Evolutionary conservation across 2,113 vertebrate genomes (phyloP).

Genomic region (Laterallus jamaicensis): DNA sequence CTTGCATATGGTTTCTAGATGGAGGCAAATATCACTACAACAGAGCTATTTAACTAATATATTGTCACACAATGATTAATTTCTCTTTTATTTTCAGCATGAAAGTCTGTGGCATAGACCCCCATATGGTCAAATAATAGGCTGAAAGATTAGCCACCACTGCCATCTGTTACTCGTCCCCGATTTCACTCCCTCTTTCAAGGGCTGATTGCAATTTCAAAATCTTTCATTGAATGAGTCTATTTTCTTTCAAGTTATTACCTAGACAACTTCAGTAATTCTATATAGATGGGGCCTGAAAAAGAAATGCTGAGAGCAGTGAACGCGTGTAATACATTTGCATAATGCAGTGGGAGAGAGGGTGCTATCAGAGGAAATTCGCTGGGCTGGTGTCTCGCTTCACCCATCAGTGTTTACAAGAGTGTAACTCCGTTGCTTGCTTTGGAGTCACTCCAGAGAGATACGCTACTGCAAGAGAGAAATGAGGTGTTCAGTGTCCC

Average conservation of each 20-base stretch:
- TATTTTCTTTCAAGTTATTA: slow-evolving; percentile 62
- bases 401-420: neutral
- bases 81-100: slow-evolving; percentile 40
- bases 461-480: neutral
- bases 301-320: slow-evolving; percentile 41
- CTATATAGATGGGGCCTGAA: slow-evolving; percentile 34
- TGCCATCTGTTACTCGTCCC: slow-evolving; percentile 58
- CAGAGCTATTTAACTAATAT: slow-evolving; percentile 23
- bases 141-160: slow-evolving; percentile 42
- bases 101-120: slow-evolving; percentile 38
- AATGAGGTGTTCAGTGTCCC: neutral
- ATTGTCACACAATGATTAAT: slow-evolving; percentile 27
- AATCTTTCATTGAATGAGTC: slow-evolving; percentile 43
- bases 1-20: slow-evolving; percentile 16
- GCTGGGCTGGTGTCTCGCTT: neutral
- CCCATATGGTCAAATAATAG: slow-evolving; percentile 66
- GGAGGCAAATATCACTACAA: neutral
- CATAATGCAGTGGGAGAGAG: slow-evolving; percentile 30
- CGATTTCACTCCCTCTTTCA: slow-evolving; percentile 35
- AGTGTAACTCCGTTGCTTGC: neutral
- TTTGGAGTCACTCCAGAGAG: neutral
- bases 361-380: slow-evolving; percentile 10
- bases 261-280: slow-evolving; percentile 56
- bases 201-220: slow-evolving; percentile 62
- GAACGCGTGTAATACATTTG: neutral